Percentiles rank a stretch among this genome's conserved stretches.
Evolutionary conservation across 2,113 vertebrate species (phyloP).

Genomic region (Emydocephalus ijimae): DNA sequence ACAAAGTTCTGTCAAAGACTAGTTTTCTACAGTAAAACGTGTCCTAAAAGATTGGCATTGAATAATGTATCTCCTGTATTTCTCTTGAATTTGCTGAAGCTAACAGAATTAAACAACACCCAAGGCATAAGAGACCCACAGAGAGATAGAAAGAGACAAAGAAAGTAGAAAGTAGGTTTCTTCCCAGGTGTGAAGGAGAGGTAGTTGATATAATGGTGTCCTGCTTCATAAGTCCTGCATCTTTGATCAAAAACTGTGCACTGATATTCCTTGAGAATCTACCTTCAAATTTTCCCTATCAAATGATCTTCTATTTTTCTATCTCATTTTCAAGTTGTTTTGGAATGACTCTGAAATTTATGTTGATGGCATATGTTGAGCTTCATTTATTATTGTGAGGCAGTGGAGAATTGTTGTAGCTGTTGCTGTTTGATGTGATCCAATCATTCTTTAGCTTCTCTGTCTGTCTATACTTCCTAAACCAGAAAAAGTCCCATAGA

Average conservation of each 20-base stretch:
- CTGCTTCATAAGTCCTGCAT: background rate
- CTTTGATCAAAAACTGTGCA: background rate
- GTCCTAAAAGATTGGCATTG: slow-evolving; percentile 23
- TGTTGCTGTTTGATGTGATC: background rate
- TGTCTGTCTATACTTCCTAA: background rate
- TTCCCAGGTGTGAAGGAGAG: background rate
- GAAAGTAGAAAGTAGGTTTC: background rate
- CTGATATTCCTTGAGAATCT: background rate
- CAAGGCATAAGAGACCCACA: background rate
- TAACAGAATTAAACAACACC: background rate
- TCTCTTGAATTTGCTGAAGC: background rate
- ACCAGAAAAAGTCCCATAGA: background rate
- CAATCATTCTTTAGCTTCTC: background rate
- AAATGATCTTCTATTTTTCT: background rate
- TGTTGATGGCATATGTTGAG: background rate
- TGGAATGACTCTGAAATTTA: background rate
- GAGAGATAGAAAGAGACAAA: background rate
- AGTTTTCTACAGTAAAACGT: slow-evolving; percentile 21
- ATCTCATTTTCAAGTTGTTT: background rate
- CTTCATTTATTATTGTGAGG: background rate
- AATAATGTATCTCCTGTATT: background rate
- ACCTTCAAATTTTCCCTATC: background rate
- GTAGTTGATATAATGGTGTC: background rate
- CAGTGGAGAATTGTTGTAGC: background rate
- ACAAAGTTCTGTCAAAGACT: slow-evolving; percentile 1